A percentile compares a stretch with the other conserved stretches of the same genome.
phyloP scores from a whole-genome alignment of 2,888 invertebrate genomes.

The Xestoiulus laeticollis region DNA sequence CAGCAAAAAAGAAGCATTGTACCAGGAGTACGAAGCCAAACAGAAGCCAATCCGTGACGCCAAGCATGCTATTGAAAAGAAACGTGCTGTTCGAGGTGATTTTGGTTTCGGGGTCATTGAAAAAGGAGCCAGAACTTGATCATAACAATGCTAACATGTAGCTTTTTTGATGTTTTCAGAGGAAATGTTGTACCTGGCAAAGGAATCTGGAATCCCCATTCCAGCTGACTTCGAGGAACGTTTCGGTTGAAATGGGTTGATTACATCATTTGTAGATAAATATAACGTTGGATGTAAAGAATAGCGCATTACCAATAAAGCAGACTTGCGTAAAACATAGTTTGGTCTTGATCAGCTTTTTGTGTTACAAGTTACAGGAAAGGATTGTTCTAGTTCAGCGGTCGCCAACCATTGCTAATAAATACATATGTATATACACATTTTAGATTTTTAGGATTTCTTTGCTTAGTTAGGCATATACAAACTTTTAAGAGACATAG shows the following conservation, averaged over 20 bases:
- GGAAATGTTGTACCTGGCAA: conserved; percentile 61
- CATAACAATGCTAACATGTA: not conserved
- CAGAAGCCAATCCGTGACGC: conserved; percentile 46
- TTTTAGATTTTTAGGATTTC: too few relatives aligned
- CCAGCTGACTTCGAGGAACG: conserved; percentile 59
- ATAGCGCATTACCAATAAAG: not conserved
- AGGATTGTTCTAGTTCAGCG: too few relatives aligned
- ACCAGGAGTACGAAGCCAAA: conserved; percentile 45
- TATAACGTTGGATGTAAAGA: not conserved
- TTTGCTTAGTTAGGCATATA: too few relatives aligned
- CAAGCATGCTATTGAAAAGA: conserved; percentile 42
- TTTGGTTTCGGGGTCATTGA: not conserved
- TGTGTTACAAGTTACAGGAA: too few relatives aligned
- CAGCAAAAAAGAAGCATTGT: conserved; percentile 42
- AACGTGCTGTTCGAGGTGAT: conserved; percentile 39
- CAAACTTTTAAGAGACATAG: too few relatives aligned
- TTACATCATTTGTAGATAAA: not conserved
- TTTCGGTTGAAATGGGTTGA: not conserved
- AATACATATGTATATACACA: too few relatives aligned
- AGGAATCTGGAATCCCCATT: conserved; percentile 60
- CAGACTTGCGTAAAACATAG: not conserved
- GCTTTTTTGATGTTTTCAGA: conserved; percentile 59
- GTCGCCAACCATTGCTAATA: too few relatives aligned
- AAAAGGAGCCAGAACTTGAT: not conserved
- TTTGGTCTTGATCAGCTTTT: too few relatives aligned